Conservation (phyloP, 30 jellyfish, hydroid and myxozoan genomes). For the Chrysaora quinquecirrha region DNA sequence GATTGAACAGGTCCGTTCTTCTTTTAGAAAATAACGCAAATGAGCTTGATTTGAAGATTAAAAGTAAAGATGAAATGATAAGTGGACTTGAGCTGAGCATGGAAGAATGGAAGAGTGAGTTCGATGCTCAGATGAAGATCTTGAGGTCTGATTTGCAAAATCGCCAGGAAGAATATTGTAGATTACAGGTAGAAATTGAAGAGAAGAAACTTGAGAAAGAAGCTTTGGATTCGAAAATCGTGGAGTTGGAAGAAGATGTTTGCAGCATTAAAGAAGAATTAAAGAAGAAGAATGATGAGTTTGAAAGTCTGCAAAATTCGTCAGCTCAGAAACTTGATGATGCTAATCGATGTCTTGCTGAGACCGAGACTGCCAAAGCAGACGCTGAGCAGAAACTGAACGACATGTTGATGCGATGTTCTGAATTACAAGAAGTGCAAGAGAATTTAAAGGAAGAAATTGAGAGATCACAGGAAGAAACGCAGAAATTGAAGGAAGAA, state of each 20-base stretch:
- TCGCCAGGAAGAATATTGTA: background rate
- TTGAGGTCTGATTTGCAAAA: background rate
- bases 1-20: background rate
- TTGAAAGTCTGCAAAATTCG: background rate
- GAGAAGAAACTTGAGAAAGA: background rate
- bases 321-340: background rate
- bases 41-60: background rate
- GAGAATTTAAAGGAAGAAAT: background rate
- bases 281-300: background rate
- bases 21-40: background rate
- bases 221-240: background rate
- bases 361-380: background rate
- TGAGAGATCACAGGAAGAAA: background rate
- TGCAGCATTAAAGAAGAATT: background rate
- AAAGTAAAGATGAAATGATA: background rate
- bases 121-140: background rate
- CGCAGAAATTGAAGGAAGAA: background rate
- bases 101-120: background rate
- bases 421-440: background rate
- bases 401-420: background rate
- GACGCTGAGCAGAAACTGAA: background rate
- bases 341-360: background rate
- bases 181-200: background rate
- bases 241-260: background rate
- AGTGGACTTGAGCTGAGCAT: background rate